Percentiles rank a stretch among this genome's conserved stretches.
phyloP scores from a whole-genome alignment of 2,113 vertebrate genomes.

The Antechinus stuartii region DNA sequence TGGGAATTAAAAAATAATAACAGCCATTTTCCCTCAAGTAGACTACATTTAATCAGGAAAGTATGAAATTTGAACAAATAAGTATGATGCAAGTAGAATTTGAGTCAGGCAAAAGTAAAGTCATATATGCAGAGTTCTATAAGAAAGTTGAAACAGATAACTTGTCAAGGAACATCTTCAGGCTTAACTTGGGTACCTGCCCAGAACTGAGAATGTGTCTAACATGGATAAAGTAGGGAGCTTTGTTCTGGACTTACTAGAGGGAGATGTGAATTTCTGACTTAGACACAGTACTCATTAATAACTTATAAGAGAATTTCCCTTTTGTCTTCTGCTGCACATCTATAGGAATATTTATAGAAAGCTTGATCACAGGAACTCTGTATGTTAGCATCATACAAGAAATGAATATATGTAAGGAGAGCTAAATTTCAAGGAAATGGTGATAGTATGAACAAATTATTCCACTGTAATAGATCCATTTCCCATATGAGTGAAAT shows the following conservation, averaged over 20 bases:
- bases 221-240: not conserved
- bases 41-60: not conserved
- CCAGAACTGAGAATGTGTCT: not conserved
- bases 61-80: not conserved
- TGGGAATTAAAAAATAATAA: not conserved
- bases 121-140: not conserved
- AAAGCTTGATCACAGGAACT: not conserved
- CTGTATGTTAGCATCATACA: not conserved
- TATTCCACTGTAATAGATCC: constrained; percentile 28
- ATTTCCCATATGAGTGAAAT: constrained; percentile 34
- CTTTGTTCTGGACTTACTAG: rapidly evolving
- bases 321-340: not conserved
- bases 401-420: not conserved
- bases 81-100: not conserved
- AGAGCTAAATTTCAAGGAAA: not conserved
- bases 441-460: constrained; percentile 37
- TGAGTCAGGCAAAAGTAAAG: not conserved
- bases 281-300: not conserved
- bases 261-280: rapidly evolving
- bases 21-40: not conserved
- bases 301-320: not conserved
- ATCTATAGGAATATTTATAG: not conserved
- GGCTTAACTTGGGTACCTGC: not conserved
- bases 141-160: not conserved
- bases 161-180: not conserved